A percentile compares a stretch with the other conserved stretches of the same genome.
These are phyloP conservation scores for Ashinkailepas kermadecensis DNA, from an alignment of 2,888 invertebrate genomes.

Conservation along the genomic window DNA sequence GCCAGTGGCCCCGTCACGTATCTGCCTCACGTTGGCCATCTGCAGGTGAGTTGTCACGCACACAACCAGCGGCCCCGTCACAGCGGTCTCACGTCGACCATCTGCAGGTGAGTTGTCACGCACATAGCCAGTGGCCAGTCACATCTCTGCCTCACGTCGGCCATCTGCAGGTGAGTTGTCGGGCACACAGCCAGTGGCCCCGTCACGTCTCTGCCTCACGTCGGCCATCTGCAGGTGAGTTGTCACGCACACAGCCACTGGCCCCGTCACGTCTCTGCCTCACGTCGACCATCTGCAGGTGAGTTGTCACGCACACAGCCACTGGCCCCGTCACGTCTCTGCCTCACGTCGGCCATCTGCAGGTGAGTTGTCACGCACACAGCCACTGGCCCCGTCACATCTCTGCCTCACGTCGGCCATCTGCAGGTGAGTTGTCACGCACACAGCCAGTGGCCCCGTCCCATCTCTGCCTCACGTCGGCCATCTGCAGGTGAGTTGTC, in stretches of 20 bases:
- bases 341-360: conserved; percentile 91
- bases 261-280: too few species aligned
- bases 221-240: conserved; percentile 96
- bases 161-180: conserved; percentile 85
- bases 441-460: too few species aligned
- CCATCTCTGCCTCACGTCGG: conserved; percentile 55
- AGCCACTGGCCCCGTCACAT: too few species aligned
- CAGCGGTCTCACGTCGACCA: conserved; percentile 66
- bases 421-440: conserved; percentile 68
- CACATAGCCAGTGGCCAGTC: too few species aligned
- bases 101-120: conserved; percentile 74
- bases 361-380: conserved; percentile 56
- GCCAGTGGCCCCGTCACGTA: too few species aligned
- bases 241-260: background rate
- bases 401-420: conserved; percentile 72
- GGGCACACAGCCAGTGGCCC: too few species aligned
- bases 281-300: conserved; percentile 99
- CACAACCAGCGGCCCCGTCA: too few species aligned
- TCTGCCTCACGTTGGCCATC: conserved; percentile 73
- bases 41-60: conserved; percentile 68
- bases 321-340: too few species aligned
- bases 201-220: conserved; percentile 35
- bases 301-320: conserved; percentile 39
- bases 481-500: conserved; percentile 85
- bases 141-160: conserved; percentile 55